Evolutionary conservation across 30 jellyfish, hydroid and myxozoan species (phyloP), one percentile per base, ranked within the genome.

Genomic region (Aurelia aurita): DNA sequence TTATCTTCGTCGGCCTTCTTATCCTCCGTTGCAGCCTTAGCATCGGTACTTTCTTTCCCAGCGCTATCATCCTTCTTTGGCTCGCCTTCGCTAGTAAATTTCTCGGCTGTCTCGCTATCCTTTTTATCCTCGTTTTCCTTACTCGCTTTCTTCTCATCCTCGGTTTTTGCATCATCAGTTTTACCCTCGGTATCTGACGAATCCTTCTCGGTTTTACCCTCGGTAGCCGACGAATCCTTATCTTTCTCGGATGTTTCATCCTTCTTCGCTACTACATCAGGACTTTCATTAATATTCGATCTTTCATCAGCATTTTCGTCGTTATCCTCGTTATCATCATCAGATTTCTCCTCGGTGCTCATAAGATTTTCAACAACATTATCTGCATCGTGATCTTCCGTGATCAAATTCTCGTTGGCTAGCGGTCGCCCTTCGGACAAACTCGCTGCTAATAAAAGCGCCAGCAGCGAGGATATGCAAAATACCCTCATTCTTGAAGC

Each of bases 281-380:
- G 63, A 43, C 46, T 43, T 9, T 46, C 72, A 18, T 34, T 82
- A 4, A 67, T 74, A 47, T 34, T 49, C 5, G 89, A 88, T 55
- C 80, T 77, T 72, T 74, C 75, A n/a, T 84, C 92, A 14, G 91
- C 91, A 84, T 85, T 75, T 39, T 85, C 92, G 26, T 77, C 94
- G 32, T 34, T 67, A 61, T 82, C 90, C 47, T 53, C 89, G 60
- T 63, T 84, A 57, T 79, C 89, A 59, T 84, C 96, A 34, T 77
- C 92, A 28, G 57, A 74, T 22, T 68, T 72, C 10, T 86, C 85
- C 15, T 74, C 71, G 26, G 69, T 57, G 8, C 67, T 25, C 84
- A 86, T 27, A 23, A 68, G 23, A 46, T 67, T 74, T 58, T 68
- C 87, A n/a, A 66, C 25, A 13, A 74, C 43, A 18, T 47, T 76